phyloP scores from a whole-genome alignment of 2,888 invertebrate genomes.

The Salpingus planirostris region DNA sequence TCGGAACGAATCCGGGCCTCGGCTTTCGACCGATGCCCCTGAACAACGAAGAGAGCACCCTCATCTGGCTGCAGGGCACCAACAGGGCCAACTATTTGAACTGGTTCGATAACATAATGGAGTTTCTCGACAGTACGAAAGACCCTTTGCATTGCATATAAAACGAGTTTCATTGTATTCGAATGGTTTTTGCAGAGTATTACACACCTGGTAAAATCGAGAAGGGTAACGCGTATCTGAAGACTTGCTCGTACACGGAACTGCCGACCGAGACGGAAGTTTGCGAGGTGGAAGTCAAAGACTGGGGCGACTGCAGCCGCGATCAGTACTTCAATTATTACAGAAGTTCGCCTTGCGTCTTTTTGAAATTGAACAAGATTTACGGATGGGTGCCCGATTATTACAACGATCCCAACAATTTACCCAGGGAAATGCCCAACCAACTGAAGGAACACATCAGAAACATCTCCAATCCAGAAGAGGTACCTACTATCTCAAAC shows the following conservation, averaged over 20 bases:
- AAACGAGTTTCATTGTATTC: constrained; percentile 5
- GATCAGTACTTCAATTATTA: constrained; percentile 85
- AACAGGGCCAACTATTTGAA: constrained; percentile 64
- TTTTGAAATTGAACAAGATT: constrained; percentile 93
- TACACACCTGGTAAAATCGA: constrained; percentile 39
- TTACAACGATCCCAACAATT: constrained; percentile 59
- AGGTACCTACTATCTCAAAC: constrained; percentile 28
- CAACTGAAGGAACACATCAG: constrained; percentile 60
- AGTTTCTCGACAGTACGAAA: constrained; percentile 76
- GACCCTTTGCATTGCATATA: no score
- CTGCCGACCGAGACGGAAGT: constrained; percentile 52
- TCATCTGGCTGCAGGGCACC: constrained; percentile 89
- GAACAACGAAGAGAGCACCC: constrained; percentile 82
- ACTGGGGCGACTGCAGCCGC: constrained; percentile 72
- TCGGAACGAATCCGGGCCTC: constrained; percentile 92
- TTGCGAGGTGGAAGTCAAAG: constrained; percentile 77
- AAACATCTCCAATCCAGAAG: constrained; percentile 40
- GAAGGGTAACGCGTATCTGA: constrained; percentile 38
- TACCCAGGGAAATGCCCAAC: constrained; percentile 69
- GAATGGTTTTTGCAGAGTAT: constrained; percentile 30
- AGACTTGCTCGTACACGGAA: constrained; percentile 35
- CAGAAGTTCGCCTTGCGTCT: constrained; percentile 86
- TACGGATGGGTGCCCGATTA: constrained; percentile 82
- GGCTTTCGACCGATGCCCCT: constrained; percentile 90
- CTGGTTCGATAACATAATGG: constrained; percentile 68